Conservation (phyloP, 1,140 invertebrate genomes). For the Leptopilina boulardi region DNA sequence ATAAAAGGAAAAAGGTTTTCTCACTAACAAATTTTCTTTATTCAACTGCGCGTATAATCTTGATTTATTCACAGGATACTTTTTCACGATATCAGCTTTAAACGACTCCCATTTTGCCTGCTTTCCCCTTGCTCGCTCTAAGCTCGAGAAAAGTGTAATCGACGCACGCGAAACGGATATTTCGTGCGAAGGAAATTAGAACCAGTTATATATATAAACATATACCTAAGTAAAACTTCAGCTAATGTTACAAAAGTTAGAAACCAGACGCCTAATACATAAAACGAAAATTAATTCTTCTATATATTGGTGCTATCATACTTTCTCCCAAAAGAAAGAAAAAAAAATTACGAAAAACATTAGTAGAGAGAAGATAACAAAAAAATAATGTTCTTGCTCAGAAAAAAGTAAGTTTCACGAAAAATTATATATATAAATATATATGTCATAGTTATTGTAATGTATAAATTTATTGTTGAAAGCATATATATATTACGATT, state of each 20-base stretch:
- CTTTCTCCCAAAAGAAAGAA: neutral
- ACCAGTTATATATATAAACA: neutral
- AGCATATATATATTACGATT: constrained; percentile 4
- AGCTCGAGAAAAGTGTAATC: constrained; percentile 3
- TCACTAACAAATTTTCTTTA: neutral
- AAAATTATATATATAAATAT: neutral
- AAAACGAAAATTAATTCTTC: neutral
- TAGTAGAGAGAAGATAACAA: neutral
- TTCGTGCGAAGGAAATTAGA: neutral
- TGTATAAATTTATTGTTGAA: neutral
- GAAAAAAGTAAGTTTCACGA: constrained; percentile 7
- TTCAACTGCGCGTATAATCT: neutral
- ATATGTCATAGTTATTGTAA: neutral
- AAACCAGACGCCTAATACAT: neutral
- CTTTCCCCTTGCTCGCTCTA: neutral
- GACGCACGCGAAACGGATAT: neutral
- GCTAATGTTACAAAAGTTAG: constrained; percentile 16
- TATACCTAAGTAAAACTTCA: neutral
- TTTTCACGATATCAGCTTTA: constrained; percentile 30
- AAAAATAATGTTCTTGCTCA: constrained; percentile 21
- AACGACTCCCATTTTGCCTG: constrained; percentile 5
- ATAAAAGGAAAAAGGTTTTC: too few species aligned
- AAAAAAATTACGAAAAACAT: neutral
- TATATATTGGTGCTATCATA: constrained; percentile 10
- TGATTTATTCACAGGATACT: neutral